Conservation (phyloP, 2,888 invertebrate genomes). For the Pharmacophagus antenor region DNA sequence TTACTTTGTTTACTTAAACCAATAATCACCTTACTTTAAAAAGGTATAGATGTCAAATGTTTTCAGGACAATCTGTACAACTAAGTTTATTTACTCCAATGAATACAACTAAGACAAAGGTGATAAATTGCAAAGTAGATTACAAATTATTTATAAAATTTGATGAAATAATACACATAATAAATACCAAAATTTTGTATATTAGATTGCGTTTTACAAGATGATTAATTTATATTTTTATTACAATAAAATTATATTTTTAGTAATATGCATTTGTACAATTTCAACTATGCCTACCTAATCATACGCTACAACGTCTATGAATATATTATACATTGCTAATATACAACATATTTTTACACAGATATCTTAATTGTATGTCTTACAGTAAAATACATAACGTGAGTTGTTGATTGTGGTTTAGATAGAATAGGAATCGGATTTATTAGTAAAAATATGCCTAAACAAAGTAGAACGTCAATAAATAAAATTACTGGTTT, state of each 20-base stretch:
- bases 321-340: conserved; percentile 74
- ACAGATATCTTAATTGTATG: conserved; percentile 58
- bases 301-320: conserved; percentile 60
- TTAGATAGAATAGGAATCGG: conserved; percentile 20
- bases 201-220: conserved; percentile 80
- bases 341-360: conserved; percentile 78
- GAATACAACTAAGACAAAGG: no score
- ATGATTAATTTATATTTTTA: conserved; percentile 74
- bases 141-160: not conserved
- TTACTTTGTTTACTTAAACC: no score
- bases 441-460: conserved; percentile 8
- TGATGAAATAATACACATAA: conserved; percentile 34
- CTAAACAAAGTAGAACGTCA: conserved; percentile 5
- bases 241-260: conserved; percentile 63
- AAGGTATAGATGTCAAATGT: no score
- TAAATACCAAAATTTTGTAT: conserved; percentile 74
- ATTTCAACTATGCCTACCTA: conserved; percentile 78
- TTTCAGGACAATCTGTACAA: no score
- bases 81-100: no score
- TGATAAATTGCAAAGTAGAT: no score
- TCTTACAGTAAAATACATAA: conserved; percentile 41
- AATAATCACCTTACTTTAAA: no score
- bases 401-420: conserved; percentile 7
- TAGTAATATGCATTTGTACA: conserved; percentile 77
- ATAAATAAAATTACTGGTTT: not conserved